Evolutionary conservation across 2,888 invertebrate species (phyloP), one percentile per base, ranked within the genome.

Genomic region (Idaea biselata): DNA sequence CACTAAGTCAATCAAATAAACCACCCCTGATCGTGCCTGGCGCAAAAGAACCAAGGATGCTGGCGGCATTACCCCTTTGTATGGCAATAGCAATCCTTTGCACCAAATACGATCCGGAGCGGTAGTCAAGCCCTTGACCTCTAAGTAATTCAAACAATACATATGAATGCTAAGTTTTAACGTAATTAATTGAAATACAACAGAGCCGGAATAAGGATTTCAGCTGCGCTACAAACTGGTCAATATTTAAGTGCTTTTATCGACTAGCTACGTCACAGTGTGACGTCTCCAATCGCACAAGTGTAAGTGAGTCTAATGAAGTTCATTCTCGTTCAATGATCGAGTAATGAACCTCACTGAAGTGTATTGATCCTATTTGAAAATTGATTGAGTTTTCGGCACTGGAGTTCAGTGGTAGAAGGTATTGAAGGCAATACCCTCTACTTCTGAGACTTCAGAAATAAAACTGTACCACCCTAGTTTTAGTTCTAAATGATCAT

Each of bases 281-380:
- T 44, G 44, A 44, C 44, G 44, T 11, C 44, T 14, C 1, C 44
- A 44, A 44, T 44, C 44, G 14, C 7, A 5, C 44, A 44, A 44
- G 44, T 44, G 44, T 44, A 44, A 44, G 44, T 44, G 44, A 44
- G 44, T 11, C 44, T 44, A 44, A 44, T 44, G 44, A 44, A 44
- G 44, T 44, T 44, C 44, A 44, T 44, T 44, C 44, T 44, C 44
- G 44, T 44, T 44, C 44, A 44, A 44, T 44, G 44, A 44, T 44
- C 44, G 44, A 14, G 44, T 44, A 44, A 44, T 44, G 44, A 44
- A 44, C 44, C 44, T 14, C 11, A 8, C 44, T 44, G 44, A 44
- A 44, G 44, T 44, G 44, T 44, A 44, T 44, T 44, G 44, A 44
- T 44, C 44, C 44, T 44, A 44, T 44, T 44, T 44, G 11, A 44